Evolutionary conservation across 2,797 vertebrate species (phyloP).

Genomic region (Sebastiscus tertius): DNA sequence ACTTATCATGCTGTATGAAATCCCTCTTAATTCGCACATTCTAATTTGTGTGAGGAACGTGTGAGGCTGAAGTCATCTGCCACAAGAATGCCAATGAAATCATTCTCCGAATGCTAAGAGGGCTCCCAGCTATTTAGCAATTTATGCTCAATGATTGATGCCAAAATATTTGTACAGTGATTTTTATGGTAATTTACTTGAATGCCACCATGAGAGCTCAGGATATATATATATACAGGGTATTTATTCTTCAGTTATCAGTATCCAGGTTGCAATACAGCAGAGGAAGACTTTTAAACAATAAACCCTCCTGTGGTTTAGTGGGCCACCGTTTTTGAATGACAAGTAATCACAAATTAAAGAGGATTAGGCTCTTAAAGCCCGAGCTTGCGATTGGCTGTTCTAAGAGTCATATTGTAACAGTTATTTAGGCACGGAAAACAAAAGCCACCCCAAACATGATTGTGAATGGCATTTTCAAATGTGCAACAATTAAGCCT

Average conservation of each 20-base stretch:
- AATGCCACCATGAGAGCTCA: slow-evolving; percentile 65
- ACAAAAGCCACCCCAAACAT: slow-evolving; percentile 63
- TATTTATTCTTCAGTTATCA: slow-evolving; percentile 64
- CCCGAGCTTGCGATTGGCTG: slow-evolving; percentile 61
- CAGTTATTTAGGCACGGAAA: slow-evolving; percentile 69
- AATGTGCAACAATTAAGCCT: slow-evolving; percentile 67
- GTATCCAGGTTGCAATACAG: slow-evolving; percentile 61
- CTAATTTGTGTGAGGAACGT: slow-evolving; percentile 64
- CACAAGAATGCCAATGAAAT: slow-evolving; percentile 71
- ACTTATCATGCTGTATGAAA: slow-evolving; percentile 68
- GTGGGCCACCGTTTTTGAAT: slow-evolving; percentile 69
- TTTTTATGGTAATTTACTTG: slow-evolving; percentile 73
- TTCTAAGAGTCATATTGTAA: slow-evolving; percentile 62
- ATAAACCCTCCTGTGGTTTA: slow-evolving; percentile 64
- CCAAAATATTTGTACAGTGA: slow-evolving; percentile 72
- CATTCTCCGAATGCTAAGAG: slow-evolving; percentile 60
- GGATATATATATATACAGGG: slow-evolving; percentile 46
- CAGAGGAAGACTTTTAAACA: slow-evolving; percentile 68
- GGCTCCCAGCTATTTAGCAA: slow-evolving; percentile 69
- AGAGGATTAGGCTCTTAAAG: slow-evolving; percentile 74
- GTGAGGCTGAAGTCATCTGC: slow-evolving; percentile 71
- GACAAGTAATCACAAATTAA: slow-evolving; percentile 77
- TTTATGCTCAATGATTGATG: slow-evolving; percentile 67
- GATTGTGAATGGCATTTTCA: slow-evolving; percentile 59
- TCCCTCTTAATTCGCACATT: slow-evolving; percentile 71